These are phyloP conservation scores for Paralinhomoeus sp. DNA, from an alignment of 2,888 invertebrate genomes.

Conservation along the genomic window DNA sequence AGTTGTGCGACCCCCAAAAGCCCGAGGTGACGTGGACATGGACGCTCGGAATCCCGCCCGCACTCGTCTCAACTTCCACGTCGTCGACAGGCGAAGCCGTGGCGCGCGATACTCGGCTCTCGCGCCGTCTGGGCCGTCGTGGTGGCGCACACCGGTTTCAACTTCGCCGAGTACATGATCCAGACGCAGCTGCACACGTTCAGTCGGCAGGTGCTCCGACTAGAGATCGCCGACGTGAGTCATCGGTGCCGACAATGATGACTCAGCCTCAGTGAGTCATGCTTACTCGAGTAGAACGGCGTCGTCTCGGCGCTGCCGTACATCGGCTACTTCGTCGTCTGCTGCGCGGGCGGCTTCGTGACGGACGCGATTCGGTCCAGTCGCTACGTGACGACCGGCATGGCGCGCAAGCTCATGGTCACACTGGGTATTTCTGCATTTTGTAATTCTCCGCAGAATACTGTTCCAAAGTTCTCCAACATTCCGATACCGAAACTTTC, in stretches of 20 bases:
- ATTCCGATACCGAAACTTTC: no score
- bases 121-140: neutral
- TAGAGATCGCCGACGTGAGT: conserved; percentile 13
- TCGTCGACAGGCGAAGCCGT: neutral
- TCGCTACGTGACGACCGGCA: conserved; percentile 41
- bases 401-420: conserved; percentile 58
- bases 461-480: no score
- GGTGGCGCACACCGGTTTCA: conserved; percentile 1
- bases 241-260: no score
- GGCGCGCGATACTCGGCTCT: neutral
- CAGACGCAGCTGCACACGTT: conserved; percentile 22
- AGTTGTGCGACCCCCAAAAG: no score
- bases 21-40: no score
- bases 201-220: conserved; percentile 23
- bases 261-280: no score
- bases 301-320: conserved; percentile 51
- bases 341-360: conserved; percentile 45
- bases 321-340: conserved; percentile 51
- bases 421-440: no score
- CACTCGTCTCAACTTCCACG: no score
- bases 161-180: conserved; percentile 15
- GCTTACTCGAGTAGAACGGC: conserved; percentile 39
- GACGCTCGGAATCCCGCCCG: no score
- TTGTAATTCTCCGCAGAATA: no score
- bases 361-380: conserved; percentile 49